Base-by-base conservation (phyloP, 2,797 vertebrate species). In the Clarias fuscus region DNA sequence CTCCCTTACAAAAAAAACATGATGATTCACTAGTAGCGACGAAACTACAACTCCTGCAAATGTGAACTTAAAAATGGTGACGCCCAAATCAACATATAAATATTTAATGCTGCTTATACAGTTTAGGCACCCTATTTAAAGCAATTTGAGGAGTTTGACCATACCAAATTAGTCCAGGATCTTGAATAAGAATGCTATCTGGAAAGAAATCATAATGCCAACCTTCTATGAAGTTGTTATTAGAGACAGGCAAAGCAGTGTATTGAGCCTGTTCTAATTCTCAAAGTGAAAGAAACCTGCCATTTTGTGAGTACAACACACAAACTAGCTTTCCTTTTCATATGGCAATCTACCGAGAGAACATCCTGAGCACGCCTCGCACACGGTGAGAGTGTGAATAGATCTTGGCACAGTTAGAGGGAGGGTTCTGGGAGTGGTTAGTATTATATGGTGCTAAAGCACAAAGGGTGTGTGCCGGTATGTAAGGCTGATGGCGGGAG, bases 121-220 rank as follows among this genome's bases (percentile, higher is more conserved):
- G 33, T 17, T 24, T 17, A 56, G 53, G 53, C 14, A 64, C 56
- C 48, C 53, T 59, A 3, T 80, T 62, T 76, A 78, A 64, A n/a
- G 72, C 30, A 5, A 27, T 30, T 30, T 18, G 58, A n/a, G 13
- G 11, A 37, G 1, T 62, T 62, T 37, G 30, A 59, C 6, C 37
- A 40, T 64, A 40, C 11, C 59, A 79, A 24, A n/a, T 40, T 40
- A 62, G 62, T 67, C 43, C n/a, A 53, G 67, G 10, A 59, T 67
- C n/a, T 67, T 48, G 84, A 91, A 92, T 94, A 89, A 87, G 67
- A 93, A 93, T 93, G 92, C 90, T 92, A 89, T 91, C 27, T 53
- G 90, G 64, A 89, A 91, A 93, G 93, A 89, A 20, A 53, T 67
- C 73, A 75, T 43, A 81, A 73, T 40, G 58, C 3, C 14, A 87